Evolutionary conservation across 2,888 invertebrate species (phyloP), one percentile per base, ranked within the genome.

Genomic region (Trichogramma evanescens): DNA sequence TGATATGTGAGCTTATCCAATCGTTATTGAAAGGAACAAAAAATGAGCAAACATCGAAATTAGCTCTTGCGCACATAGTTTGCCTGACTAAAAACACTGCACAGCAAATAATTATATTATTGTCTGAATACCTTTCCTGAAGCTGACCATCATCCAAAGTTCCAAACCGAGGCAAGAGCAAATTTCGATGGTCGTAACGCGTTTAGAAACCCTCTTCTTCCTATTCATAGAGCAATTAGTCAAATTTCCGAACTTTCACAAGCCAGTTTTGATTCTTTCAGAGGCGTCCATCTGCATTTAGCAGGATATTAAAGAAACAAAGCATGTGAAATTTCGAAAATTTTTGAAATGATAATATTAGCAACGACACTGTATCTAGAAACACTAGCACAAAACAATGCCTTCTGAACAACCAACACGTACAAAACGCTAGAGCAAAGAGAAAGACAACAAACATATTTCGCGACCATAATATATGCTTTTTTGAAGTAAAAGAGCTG

Each of bases 361-460:
- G 43, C 41, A 58, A 60, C 46, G 56, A 63, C 61, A 61, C 61
- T 58, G 58, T 61, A 59, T 64, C 50, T 58, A 58, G 53, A 53
- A 62, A 48, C 48, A 64, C 63, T 59, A 49, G 59, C 61, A 59
- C 61, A 51, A 13, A 59, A 45, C 57, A 45, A 50, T 8, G 58
- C 46, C 57, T 55, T 57, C 50, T 50, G 38, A 50, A 26, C 41
- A 48, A 54, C 39, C 26, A 3, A 58, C 54, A 61, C 53, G 39
- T 56, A 55, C 42, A 58, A 55, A 56, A 61, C 58, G 64, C 62
- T 61, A 50, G 62, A 64, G 64, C 64, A 64, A 64, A 64, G 64
- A 64, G 64, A 64, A 64, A 64, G 53, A 62, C 64, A 64, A 62
- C 50, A 59, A 64, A 60, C 62, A 59, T 54, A 54, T 54, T 50